Evolutionary conservation across 35 echinoderm and acorn worm genomes (phyloP).

Genomic region (Strongylocentrotus purpuratus): DNA sequence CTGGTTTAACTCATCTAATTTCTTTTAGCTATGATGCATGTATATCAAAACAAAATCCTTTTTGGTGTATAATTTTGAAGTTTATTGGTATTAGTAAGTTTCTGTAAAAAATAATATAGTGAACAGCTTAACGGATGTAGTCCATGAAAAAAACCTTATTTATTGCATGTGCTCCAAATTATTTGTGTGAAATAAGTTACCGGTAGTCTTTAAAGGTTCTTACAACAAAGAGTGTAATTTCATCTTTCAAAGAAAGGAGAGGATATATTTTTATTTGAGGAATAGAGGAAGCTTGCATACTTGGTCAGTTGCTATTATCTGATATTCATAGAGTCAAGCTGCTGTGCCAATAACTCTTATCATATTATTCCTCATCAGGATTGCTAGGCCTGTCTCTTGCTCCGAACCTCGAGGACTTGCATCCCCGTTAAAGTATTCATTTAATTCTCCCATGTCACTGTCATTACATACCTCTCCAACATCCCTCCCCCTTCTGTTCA

Average conservation of each 20-base stretch:
- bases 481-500: neutral
- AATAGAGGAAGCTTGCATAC: neutral
- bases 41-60: too few relatives aligned
- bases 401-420: neutral
- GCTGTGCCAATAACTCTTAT: neutral
- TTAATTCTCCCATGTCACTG: constrained; percentile 1
- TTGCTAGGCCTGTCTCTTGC: neutral
- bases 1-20: too few relatives aligned
- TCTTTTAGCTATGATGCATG: too few relatives aligned
- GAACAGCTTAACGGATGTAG: too few relatives aligned
- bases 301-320: neutral
- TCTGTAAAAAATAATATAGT: too few relatives aligned
- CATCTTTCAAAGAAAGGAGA: neutral
- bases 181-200: neutral
- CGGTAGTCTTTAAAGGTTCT: neutral
- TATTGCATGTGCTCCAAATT: neutral
- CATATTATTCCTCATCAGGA: neutral
- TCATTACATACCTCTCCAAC: neutral
- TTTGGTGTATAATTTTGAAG: too few relatives aligned
- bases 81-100: too few relatives aligned
- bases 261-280: neutral
- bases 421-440: neutral
- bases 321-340: neutral
- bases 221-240: neutral
- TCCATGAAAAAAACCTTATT: too few relatives aligned